These are phyloP conservation scores for Watsonalla binaria DNA, from an alignment of 2,888 invertebrate genomes.

Conservation along the genomic window DNA sequence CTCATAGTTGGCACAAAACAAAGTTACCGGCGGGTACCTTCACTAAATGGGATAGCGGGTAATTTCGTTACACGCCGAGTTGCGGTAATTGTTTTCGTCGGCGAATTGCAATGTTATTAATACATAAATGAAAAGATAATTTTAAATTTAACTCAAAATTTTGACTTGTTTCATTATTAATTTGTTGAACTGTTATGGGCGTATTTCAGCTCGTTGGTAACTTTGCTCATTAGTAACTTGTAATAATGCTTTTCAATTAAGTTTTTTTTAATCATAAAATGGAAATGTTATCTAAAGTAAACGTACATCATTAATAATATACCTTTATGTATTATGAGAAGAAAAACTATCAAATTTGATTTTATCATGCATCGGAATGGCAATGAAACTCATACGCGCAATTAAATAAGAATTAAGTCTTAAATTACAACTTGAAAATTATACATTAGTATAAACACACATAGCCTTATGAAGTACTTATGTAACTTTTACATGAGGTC, in stretches of 20 bases:
- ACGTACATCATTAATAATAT: neutral
- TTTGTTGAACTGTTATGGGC: conserved; percentile 15
- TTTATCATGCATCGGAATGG: no score
- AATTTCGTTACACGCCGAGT: conserved; percentile 67
- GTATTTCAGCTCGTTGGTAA: conserved; percentile 30
- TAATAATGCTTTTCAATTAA: neutral
- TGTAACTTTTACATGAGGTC: no score
- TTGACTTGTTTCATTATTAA: conserved; percentile 23
- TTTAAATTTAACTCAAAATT: conserved; percentile 20
- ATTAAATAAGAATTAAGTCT: no score
- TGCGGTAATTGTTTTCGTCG: conserved; percentile 54
- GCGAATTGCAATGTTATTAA: conserved; percentile 30
- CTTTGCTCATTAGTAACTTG: conserved; percentile 39
- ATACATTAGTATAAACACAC: no score
- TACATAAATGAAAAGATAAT: conserved; percentile 20
- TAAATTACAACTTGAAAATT: no score
- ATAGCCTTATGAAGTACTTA: no score
- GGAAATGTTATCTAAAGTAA: no score
- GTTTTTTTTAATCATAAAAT: neutral
- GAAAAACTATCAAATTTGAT: no score
- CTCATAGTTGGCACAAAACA: conserved; percentile 59
- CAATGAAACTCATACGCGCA: no score
- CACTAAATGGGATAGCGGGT: conserved; percentile 66
- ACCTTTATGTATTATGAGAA: neutral
- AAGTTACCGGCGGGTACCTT: conserved; percentile 59